Evolutionary conservation across 1,140 invertebrate genomes (phyloP).

Genomic region (Musca vetustissima): DNA sequence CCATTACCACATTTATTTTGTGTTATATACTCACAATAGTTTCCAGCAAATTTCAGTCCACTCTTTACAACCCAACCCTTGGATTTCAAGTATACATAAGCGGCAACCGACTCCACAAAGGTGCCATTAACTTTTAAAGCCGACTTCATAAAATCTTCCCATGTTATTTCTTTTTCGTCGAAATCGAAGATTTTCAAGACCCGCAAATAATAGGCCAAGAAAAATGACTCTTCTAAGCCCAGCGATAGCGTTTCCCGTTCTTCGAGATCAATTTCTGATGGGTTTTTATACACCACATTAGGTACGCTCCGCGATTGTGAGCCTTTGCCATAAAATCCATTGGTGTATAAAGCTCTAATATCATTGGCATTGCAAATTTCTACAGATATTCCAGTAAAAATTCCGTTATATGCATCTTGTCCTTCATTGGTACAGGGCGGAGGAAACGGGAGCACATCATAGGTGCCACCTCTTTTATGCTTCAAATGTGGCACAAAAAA

Average conservation of each 20-base stretch:
- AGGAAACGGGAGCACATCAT: not conserved
- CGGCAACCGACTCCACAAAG: conserved; percentile 76
- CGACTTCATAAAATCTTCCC: conserved; percentile 67
- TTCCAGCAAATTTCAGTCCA: conserved; percentile 85
- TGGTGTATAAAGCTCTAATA: conserved; percentile 65
- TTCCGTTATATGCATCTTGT: conserved; percentile 27
- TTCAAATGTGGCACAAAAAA: conserved; percentile 21
- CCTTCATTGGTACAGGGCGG: too few species aligned
- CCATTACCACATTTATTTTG: conserved; percentile 60
- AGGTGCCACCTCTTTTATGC: not conserved
- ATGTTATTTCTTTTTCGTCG: conserved; percentile 60
- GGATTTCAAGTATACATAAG: conserved; percentile 83
- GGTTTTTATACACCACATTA: conserved; percentile 41
- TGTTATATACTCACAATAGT: conserved; percentile 73
- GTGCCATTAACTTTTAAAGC: conserved; percentile 61
- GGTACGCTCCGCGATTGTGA: conserved; percentile 65
- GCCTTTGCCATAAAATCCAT: conserved; percentile 77
- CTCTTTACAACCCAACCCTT: conserved; percentile 90
- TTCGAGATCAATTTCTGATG: conserved; percentile 29
- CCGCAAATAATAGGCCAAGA: conserved; percentile 72
- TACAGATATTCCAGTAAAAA: conserved; percentile 66
- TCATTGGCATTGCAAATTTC: conserved; percentile 64
- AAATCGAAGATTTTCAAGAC: conserved; percentile 68
- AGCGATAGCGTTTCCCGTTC: conserved; percentile 65
- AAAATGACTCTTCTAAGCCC: conserved; percentile 77